These are phyloP conservation scores for Drosophila cyrtoloma DNA, from an alignment of 2,888 invertebrate genomes.

Conservation along the genomic window DNA sequence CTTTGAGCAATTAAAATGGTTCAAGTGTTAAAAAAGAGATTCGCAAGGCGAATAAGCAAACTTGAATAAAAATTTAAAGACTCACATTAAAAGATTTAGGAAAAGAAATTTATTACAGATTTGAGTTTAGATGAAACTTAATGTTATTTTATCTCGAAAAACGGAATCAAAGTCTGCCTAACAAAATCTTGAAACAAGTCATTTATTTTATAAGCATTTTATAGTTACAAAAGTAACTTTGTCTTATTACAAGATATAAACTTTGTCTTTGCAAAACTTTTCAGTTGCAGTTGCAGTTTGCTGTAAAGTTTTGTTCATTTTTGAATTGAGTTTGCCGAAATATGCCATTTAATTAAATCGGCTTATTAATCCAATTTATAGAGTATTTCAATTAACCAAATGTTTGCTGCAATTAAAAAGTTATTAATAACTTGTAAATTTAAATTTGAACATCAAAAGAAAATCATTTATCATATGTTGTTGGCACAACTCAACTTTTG, in stretches of 20 bases:
- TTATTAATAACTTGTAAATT: not conserved
- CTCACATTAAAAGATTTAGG: not conserved
- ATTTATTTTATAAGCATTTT: not conserved
- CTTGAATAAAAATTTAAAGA: not conserved
- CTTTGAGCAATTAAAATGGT: constrained; percentile 14
- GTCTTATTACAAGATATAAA: not conserved
- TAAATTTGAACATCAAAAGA: not conserved
- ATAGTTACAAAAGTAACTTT: not conserved
- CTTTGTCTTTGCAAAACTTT: not conserved
- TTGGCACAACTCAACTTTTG: not conserved
- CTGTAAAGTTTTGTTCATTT: not conserved
- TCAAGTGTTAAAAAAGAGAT: not conserved
- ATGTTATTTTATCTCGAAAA: not conserved
- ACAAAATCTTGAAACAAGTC: not conserved
- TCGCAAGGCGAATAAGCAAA: not conserved
- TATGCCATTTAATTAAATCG: not conserved
- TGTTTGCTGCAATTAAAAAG: not conserved
- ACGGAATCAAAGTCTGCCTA: not conserved
- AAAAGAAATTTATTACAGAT: not conserved
- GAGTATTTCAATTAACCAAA: not conserved
- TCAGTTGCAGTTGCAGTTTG: not conserved
- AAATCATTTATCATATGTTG: constrained; percentile 7
- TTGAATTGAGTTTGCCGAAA: not conserved
- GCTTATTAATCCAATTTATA: not conserved
- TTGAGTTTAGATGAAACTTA: not conserved